Evolutionary conservation across 2,888 invertebrate genomes (phyloP), one percentile per base, ranked within the genome.

Genomic region (Keiferia lycopersicella): DNA sequence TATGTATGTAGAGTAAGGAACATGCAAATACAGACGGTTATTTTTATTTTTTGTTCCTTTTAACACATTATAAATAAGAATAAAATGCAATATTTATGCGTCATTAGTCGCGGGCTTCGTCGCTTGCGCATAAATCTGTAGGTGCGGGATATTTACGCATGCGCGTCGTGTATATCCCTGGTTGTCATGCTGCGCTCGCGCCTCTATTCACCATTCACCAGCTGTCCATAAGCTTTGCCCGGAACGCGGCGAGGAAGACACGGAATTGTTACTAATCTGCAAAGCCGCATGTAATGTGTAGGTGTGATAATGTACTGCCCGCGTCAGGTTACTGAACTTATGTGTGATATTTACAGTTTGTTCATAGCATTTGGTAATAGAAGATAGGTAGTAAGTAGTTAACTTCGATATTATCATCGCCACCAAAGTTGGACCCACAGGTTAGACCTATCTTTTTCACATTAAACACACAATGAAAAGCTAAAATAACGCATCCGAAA

Each of bases 141-240:
- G 50, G 61, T 50, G 61, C 30, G 60, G 67, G 34, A 64, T 61
- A 61, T 64, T 75, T 69, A 69, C 62, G 61, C 71, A 83, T 82
- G 74, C 79, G 62, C 65, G 62, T 60, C 73, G 67, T 67, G 69
- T 71, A 69, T 45, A 70, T 59, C 67, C 67, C 67, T 61, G 64
- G 71, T 81, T 71, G 57, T 39, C 57, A 80, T 78, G 76, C 80
- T 74, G 79, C 71, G 65, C 69, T 45, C 58, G 65, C 69, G 62
- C 53, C 65, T 58, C 65, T 50, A 48, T 57, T 63, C 61, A 26
- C 56, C 69, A 70, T 70, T 73, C 71, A 68, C 61, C 56, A 48
- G 63, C 61, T 64, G 65, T 67, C 65, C 66, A 69, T 69, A 70
- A 73, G 66, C 64, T 66, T 41, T 70, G 65, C 68, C 50, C 38